Base-by-base conservation (phyloP, 1,140 invertebrate genomes). In the Nymphalis io region DNA sequence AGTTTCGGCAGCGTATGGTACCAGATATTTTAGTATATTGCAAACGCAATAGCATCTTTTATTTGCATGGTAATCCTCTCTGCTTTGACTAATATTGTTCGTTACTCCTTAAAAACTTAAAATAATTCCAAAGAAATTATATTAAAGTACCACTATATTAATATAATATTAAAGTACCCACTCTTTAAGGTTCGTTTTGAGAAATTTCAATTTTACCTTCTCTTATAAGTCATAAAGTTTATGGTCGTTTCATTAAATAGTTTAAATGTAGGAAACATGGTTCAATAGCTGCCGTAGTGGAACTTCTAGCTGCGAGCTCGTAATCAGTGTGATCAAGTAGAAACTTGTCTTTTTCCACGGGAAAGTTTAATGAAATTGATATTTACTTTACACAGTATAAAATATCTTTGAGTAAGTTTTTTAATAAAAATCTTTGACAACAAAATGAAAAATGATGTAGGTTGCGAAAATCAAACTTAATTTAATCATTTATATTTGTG, bases 211-310 rank as follows among this genome's bases (percentile, higher is more conserved):
- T 42, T 60, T 46, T 64, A n/a, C 40, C 16, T 38, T 58, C 59
- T 65, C 42, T 53, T 60, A 60, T 60, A 40, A 59, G 42, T 42
- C 42, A 44, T 58, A 66, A 73, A 73, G 38, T 73, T 66, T 60
- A 16, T 59, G 67, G 68, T 63, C 44, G 62, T 65, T 70, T 70
- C 62, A 74, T 70, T 74, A 74, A 70, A 70, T 70, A 74, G 68
- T 74, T 74, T 74, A 61, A 64, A 67, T 66, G 46, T 59, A 67
- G 70, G 68, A 66, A 66, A 69, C 72, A 69, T 64, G 40, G 70
- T 74, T 63, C 60, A 67, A 70, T 74, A 63, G 63, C 62, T 67
- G 53, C 44, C 63, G 62, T 39, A 4, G 15, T 16, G 60, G 42
- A 62, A 60, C 58, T 74, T 70, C 64, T 38, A 20, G 59, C 58